Conservation (phyloP, 2,888 invertebrate species). For the Pollenia labialis region DNA sequence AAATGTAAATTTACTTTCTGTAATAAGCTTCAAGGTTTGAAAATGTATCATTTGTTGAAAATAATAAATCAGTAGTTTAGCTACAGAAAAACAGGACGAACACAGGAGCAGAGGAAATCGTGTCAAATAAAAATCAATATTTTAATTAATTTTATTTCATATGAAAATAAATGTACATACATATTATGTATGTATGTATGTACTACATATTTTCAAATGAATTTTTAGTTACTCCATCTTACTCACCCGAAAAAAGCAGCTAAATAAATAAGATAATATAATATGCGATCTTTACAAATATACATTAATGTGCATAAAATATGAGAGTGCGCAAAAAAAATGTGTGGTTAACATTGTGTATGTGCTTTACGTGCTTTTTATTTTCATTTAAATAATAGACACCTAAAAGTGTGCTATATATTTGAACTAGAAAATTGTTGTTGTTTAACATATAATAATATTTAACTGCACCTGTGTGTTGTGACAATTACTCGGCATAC, state of each 20-base stretch:
- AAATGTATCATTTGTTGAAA: not conserved
- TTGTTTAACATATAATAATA: slow-evolving; percentile 27
- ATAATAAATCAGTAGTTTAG: slow-evolving; percentile 8
- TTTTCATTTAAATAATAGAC: slow-evolving; percentile 29
- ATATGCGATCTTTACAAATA: slow-evolving; percentile 5
- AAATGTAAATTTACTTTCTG: slow-evolving; percentile 47
- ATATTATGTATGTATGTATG: no score
- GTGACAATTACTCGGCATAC: slow-evolving; percentile 33
- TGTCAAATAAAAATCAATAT: slow-evolving; percentile 56
- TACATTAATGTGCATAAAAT: not conserved
- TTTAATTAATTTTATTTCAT: slow-evolving; percentile 34
- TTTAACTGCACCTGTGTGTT: slow-evolving; percentile 47
- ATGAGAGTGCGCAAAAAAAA: not conserved
- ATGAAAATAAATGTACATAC: not conserved
- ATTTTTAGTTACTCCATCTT: not conserved
- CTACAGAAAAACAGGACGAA: not conserved
- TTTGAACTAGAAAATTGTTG: slow-evolving; percentile 24
- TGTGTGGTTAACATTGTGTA: slow-evolving; percentile 15
- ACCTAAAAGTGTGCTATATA: slow-evolving; percentile 63
- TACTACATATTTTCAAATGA: no score
- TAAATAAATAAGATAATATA: slow-evolving; percentile 13
- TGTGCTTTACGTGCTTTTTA: not conserved
- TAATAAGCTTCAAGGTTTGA: not conserved
- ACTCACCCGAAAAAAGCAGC: not conserved
- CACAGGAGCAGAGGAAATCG: not conserved